Percentiles rank a stretch among this genome's conserved stretches.
Conservation (phyloP, 2,797 vertebrate species). For the Mus caroli region DNA sequence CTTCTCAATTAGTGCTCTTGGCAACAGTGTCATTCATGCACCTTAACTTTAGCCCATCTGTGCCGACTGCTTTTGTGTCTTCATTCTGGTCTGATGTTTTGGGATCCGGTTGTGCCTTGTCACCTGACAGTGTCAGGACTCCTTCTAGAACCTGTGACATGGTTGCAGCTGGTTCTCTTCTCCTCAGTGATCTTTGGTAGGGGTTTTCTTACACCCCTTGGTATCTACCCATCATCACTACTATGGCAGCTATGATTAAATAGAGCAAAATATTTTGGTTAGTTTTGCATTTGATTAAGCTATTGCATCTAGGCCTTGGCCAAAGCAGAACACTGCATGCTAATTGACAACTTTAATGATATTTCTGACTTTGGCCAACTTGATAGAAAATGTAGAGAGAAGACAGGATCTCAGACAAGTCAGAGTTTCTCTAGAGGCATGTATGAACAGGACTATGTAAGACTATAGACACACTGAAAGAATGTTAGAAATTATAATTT, state of each 20-base stretch:
- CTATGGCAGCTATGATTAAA: background rate
- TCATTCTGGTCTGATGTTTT: constrained; percentile 1
- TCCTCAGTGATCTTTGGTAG: background rate
- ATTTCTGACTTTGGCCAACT: background rate
- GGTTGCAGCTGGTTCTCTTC: background rate
- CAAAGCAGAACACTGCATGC: background rate
- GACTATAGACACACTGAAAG: background rate
- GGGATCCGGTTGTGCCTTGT: too few species aligned
- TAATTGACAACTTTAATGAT: background rate
- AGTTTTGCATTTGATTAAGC: background rate
- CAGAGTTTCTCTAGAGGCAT: background rate
- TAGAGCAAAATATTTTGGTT: background rate
- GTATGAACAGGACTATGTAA: background rate
- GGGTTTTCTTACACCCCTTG: background rate
- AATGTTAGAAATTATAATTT: constrained; percentile 1
- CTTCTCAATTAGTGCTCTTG: background rate
- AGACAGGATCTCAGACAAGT: background rate
- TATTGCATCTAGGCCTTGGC: background rate
- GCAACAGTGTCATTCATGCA: background rate
- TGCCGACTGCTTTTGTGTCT: background rate
- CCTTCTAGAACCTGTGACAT: background rate
- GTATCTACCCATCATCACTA: background rate
- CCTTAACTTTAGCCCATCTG: background rate
- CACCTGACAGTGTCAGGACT: background rate
- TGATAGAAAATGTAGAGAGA: background rate